A percentile compares a stretch with the other conserved stretches of the same genome.
These are phyloP conservation scores for Calameuta filiformis DNA, from an alignment of 2,888 invertebrate species.

Conservation along the genomic window DNA sequence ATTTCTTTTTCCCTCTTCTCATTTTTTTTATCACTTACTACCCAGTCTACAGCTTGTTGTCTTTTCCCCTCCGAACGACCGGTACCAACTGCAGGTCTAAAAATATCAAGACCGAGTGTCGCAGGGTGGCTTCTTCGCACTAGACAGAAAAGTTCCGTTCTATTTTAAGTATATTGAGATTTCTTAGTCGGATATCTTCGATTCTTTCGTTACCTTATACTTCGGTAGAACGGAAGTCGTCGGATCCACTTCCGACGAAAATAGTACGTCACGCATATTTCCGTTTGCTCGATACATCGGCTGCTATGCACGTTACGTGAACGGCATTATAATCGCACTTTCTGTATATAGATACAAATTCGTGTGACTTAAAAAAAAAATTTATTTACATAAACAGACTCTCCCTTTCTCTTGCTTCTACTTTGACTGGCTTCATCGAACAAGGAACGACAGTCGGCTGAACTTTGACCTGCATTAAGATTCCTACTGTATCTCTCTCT, in stretches of 20 bases:
- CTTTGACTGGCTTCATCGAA: background rate
- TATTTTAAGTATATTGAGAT: background rate
- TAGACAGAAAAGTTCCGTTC: background rate
- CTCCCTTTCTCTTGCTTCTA: background rate
- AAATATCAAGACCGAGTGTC: background rate
- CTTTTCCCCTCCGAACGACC: background rate
- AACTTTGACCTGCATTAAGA: background rate
- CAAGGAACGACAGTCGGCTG: background rate
- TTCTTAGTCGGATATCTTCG: background rate
- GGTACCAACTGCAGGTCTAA: background rate
- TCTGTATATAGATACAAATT: background rate
- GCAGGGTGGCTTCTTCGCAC: background rate
- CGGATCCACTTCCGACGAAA: slow-evolving; percentile 30
- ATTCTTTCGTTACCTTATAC: background rate
- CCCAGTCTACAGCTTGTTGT: background rate
- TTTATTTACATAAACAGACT: background rate
- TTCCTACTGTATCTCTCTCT: slow-evolving; percentile 13
- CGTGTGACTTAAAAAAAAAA: background rate
- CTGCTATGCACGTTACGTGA: background rate
- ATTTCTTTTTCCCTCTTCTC: background rate
- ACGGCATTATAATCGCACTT: background rate
- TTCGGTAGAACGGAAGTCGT: background rate
- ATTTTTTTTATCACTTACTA: background rate
- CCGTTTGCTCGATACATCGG: background rate
- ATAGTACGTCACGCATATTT: slow-evolving; percentile 15